phyloP scores from a whole-genome alignment of 2,888 invertebrate species.

The Pycnomerus fuliginosus region DNA sequence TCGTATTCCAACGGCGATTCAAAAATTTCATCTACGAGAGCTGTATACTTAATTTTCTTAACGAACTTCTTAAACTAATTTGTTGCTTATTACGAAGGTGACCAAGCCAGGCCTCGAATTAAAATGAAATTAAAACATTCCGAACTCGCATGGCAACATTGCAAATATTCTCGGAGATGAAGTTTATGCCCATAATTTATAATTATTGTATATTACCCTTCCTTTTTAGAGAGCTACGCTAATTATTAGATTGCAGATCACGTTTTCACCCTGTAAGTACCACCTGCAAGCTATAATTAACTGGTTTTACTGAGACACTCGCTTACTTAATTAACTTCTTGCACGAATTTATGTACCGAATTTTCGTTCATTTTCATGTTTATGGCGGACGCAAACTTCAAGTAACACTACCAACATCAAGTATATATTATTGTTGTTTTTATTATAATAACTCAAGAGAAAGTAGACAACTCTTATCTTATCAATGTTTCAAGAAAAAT shows the following conservation, averaged over 20 bases:
- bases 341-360: too few relatives aligned
- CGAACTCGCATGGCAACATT: slow-evolving; percentile 11
- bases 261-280: slow-evolving; percentile 32
- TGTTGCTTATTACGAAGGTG: slow-evolving; percentile 6
- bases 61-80: too few relatives aligned
- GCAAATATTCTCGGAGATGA: slow-evolving; percentile 2
- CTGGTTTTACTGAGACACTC: slow-evolving; percentile 30
- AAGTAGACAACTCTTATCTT: too few relatives aligned
- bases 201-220: slow-evolving; percentile 16
- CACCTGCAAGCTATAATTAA: slow-evolving; percentile 36
- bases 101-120: slow-evolving; percentile 5
- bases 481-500: too few relatives aligned
- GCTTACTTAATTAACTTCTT: slow-evolving; percentile 30
- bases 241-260: slow-evolving; percentile 34
- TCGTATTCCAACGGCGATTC: too few relatives aligned
- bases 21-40: too few relatives aligned
- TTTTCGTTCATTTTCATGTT: too few relatives aligned
- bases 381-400: too few relatives aligned
- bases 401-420: too few relatives aligned
- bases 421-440: too few relatives aligned
- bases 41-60: too few relatives aligned
- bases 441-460: too few relatives aligned
- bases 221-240: slow-evolving; percentile 13
- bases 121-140: slow-evolving; percentile 16
- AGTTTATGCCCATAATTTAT: slow-evolving; percentile 18